Base-by-base conservation (phyloP, 1,140 invertebrate species). In the Temnothorax nylanderi region DNA sequence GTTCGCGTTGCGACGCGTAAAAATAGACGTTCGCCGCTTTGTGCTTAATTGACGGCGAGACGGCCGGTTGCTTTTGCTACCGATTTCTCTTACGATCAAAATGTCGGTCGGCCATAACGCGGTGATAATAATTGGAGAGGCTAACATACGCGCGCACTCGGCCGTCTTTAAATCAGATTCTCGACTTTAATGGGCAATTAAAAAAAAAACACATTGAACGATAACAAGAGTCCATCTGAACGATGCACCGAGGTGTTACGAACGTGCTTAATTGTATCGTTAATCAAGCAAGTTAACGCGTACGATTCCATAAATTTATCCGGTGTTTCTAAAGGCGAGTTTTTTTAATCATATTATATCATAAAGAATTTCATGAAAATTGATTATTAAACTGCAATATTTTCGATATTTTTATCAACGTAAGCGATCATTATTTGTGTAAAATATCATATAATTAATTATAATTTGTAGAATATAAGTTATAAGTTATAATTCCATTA, bases 171-270 rank as follows among this genome's bases (percentile, higher is more conserved):
- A 74, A 26, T 49, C 49, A 71, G 5, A 18, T 32, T 13, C 41
- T 58, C 34, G 32, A 60, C 56, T 81, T 90, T 82, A 84, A 84
- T 37, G 49, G 76, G 41, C 60, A 51, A 72, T 58, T 82, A 72
- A 54, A 78, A 51, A 76, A 76, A 86, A 87, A 65, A 76, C 1
- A n/a, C 18, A 44, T 21, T 34, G 16, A 41, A 72, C 62, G 80
- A 58, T 56, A 64, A 21, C 71, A 77, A 89, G 74, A 86, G 37
- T 77, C 44, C 16, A 82, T 21, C 18, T 67, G 76, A n/a, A 78
- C 13, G 13, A 41, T 64, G 18, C 13, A 34, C 32, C 21, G 8
- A 51, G 62, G 44, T 37, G n/a, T 78, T 32, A 47, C 11, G 51
- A 34, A 37, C 74, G 21, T 85, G 75, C 58, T 69, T 88, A 75